A percentile compares a stretch with the other conserved stretches of the same genome.
These are phyloP conservation scores for Maniola jurtina DNA, from an alignment of 1,140 invertebrate species.

Conservation along the genomic window DNA sequence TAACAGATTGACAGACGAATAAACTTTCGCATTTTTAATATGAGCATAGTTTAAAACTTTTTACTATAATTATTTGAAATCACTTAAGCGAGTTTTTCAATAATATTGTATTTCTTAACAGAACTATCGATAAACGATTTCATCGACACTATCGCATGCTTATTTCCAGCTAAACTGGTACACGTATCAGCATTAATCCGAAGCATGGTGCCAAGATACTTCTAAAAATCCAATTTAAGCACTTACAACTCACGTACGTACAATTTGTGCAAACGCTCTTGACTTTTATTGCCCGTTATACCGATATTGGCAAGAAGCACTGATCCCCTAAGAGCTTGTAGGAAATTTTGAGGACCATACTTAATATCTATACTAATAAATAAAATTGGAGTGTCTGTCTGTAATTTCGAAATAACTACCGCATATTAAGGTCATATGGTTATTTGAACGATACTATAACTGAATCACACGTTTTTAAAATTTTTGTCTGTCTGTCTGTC, in stretches of 20 bases:
- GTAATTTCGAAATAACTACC: too few relatives aligned
- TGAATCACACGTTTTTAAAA: too few relatives aligned
- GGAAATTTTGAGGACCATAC: conserved; percentile 40
- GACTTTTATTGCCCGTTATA: conserved; percentile 54
- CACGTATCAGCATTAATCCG: conserved; percentile 32
- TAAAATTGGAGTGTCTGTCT: too few relatives aligned
- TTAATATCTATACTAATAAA: conserved; percentile 1
- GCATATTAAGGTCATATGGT: too few relatives aligned
- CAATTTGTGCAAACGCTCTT: conserved; percentile 51
- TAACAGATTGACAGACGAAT: too few relatives aligned
- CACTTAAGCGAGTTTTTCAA: too few relatives aligned
- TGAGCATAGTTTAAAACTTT: too few relatives aligned
- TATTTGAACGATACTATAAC: too few relatives aligned
- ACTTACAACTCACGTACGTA: conserved; percentile 50
- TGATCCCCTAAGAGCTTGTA: conserved; percentile 14
- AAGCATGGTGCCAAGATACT: conserved; percentile 42
- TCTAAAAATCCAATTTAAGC: conserved; percentile 56
- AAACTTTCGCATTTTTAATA: too few relatives aligned
- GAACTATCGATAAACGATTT: background rate
- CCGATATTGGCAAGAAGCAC: conserved; percentile 48
- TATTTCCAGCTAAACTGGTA: conserved; percentile 12
- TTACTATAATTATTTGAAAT: too few relatives aligned
- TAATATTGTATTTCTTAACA: background rate
- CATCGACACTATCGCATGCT: background rate
- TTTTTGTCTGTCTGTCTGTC: too few relatives aligned